Evolutionary conservation across 2,888 invertebrate species (phyloP).

Genomic region (Lasioglossum leucozonium): DNA sequence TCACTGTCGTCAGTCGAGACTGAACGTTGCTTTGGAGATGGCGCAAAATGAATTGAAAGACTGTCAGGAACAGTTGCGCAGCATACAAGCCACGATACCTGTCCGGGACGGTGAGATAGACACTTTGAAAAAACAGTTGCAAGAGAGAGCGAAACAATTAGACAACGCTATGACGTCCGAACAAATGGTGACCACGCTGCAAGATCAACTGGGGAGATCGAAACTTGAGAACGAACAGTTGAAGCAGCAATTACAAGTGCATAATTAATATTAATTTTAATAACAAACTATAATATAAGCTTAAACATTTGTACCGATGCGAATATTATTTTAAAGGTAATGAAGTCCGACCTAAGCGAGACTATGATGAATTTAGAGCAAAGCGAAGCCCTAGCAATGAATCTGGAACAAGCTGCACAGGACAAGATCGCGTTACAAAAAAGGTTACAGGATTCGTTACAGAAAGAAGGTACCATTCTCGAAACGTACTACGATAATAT

Average conservation of each 20-base stretch:
- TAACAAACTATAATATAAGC: neutral
- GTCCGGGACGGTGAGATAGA: constrained; percentile 85
- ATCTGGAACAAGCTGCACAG: constrained; percentile 79
- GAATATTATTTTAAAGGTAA: constrained; percentile 64
- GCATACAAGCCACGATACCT: constrained; percentile 81
- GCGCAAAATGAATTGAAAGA: constrained; percentile 82
- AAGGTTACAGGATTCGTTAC: constrained; percentile 80
- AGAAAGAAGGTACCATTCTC: constrained; percentile 81
- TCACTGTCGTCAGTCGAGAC: constrained; percentile 80
- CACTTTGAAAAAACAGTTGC: constrained; percentile 85
- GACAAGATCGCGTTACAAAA: constrained; percentile 82
- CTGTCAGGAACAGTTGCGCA: constrained; percentile 82
- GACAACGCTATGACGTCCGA: constrained; percentile 85
- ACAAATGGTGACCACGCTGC: constrained; percentile 83
- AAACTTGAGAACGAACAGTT: constrained; percentile 85
- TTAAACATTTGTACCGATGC: neutral
- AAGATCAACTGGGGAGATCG: constrained; percentile 84
- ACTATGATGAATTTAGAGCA: constrained; percentile 81
- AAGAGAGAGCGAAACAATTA: constrained; percentile 85
- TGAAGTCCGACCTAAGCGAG: constrained; percentile 81
- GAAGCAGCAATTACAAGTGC: constrained; percentile 81
- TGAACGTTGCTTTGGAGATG: constrained; percentile 82
- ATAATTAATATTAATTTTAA: neutral
- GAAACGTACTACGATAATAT: neutral
- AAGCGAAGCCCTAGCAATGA: constrained; percentile 77